Evolutionary conservation across 2,113 vertebrate species (phyloP), one percentile per base, ranked within the genome.

Genomic region (Oenanthe melanoleuca): DNA sequence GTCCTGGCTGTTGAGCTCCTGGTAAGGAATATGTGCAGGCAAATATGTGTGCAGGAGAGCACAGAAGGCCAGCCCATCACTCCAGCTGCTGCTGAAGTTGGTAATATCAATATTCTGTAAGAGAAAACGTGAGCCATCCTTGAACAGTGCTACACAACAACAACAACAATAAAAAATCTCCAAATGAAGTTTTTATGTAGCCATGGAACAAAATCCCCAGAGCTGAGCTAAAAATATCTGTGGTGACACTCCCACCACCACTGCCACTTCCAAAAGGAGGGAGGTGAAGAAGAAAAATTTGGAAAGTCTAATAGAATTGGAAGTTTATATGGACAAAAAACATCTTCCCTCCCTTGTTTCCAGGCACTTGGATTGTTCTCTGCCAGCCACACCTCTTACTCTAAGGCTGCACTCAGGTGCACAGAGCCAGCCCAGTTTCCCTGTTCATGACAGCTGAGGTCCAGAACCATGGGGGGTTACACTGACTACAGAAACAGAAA

Each of bases 81-180:
- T 99, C 99, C 99, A 99, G 90, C 99, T 99, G 98, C 99, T 99
- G 98, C 99, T 99, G 97, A 99, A 99, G 97, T 99, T 99, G 72
- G 99, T 99, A 95, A 99, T 98, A 50, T 99, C 99, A 20, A 99
- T 99, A 88, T 99, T 99, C 99, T 99, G 97, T 2, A 73, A 85
- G 16, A 91, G 31, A 77, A 91, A 92, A 69, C 28, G 25, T 1
- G 8, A 89, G 28, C 56, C 10, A 50, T 29, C 45, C 71, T 38
- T 94, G 18, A 91, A 44, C 4, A 78, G 31, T 34, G 67, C 44
- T 75, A 57, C 42, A 61, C 10, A 61, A 29, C 24, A 33, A 33
- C 6, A 60, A 37, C 0, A 49, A 29, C 23, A 21, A 16, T 37
- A 37, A 37, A 37, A 53, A 24, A n/a, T 19, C 11, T 16, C 38